These are phyloP conservation scores for Rana temporaria DNA, from an alignment of 2,113 vertebrate species.

Conservation along the genomic window DNA sequence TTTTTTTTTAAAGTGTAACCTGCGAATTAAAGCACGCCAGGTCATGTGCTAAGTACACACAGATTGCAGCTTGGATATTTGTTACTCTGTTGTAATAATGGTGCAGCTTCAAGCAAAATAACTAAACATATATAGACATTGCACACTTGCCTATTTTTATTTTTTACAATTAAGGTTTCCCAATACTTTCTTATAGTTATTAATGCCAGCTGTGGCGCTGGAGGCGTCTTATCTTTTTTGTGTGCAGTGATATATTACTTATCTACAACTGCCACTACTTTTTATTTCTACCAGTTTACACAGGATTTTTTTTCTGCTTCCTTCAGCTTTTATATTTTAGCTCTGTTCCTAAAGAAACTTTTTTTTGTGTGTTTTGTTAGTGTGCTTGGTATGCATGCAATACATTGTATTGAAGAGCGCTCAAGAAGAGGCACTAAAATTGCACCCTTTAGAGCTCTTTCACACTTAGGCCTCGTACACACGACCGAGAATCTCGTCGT, in stretches of 20 bases:
- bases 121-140: background rate
- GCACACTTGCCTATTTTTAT: background rate
- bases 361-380: too few species aligned
- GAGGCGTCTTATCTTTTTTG: background rate
- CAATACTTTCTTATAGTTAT: background rate
- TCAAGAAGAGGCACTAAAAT: too few species aligned
- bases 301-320: too few species aligned
- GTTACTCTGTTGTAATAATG: background rate
- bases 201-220: background rate
- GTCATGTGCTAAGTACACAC: background rate
- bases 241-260: background rate
- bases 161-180: too few species aligned
- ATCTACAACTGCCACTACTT: background rate
- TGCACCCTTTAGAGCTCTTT: too few species aligned
- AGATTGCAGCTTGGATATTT: background rate
- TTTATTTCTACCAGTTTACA: background rate
- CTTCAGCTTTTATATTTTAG: too few species aligned
- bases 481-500: too few species aligned
- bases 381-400: too few species aligned
- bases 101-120: background rate
- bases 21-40: conserved; percentile 55
- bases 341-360: too few species aligned
- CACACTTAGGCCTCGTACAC: too few species aligned
- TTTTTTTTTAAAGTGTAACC: conserved; percentile 57
- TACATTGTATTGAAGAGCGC: too few species aligned